Evolutionary conservation across 1,140 invertebrate genomes (phyloP), one percentile per base, ranked within the genome.

Genomic region (Thaumatotibia leucotreta): DNA sequence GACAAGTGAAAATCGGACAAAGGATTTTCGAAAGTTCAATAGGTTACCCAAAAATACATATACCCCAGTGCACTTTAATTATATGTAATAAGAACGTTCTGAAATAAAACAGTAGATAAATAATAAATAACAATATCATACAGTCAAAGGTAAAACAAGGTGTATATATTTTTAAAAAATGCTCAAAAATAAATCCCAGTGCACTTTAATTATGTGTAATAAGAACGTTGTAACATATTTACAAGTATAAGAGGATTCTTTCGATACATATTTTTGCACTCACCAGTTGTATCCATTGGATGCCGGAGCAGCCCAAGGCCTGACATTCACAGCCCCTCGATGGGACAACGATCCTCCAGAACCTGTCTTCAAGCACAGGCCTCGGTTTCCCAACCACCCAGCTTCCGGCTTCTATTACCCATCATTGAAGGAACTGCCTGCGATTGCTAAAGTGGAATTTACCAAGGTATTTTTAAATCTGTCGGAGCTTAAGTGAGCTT

Each of bases 391-490:
- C 0, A 94, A 95, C 73, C 97, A 99, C 91, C 96, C 96, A 0
- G 96, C 96, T 14, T 96, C 97, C 52, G 98, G 97, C 29, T 99
- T 99, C 91, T 98, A 96, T 91, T 98, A 98, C 86, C 95, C 96
- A 10, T 93, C 95, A 70, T 92, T 96, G 70, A 93, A 94, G 82
- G 93, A 95, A 66, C 92, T 99, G 64, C 97, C 97, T 45, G 94
- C 97, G 32, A 96, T 99, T 72, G 98, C 97, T 35, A 95, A 94
- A 65, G 95, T 97, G 76, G 94, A 96, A 77, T 96, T 98, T 78
- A 94, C 94, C 67, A 97, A 97, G 94, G 96, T 97, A 77, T 29
- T 22, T 32, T 32, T 50, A 61, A 70, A 29, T 65, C 65, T 45
- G 63, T 66, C 65, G 68, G n/a, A n/a, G n/a, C n/a, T n/a, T 67